Percentiles rank a stretch among this genome's conserved stretches.
phyloP scores from a whole-genome alignment of 2,113 vertebrate genomes.

The Corydoras sp. region DNA sequence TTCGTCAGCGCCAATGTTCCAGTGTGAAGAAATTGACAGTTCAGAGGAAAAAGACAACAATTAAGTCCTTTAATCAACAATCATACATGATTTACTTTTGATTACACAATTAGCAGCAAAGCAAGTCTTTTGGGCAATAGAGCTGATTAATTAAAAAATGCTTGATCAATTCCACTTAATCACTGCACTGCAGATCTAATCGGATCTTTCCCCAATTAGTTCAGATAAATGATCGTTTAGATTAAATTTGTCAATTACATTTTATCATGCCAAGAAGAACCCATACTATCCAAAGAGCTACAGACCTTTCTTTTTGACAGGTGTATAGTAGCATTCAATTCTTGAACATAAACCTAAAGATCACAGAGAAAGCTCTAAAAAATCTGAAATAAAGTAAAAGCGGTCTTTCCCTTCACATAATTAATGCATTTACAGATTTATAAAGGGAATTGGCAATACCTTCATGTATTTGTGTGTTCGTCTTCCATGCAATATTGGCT shows the following conservation, averaged over 20 bases:
- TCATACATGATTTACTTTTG: too few species aligned
- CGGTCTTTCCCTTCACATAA: not conserved
- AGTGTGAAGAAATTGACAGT: too few species aligned
- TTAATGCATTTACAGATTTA: not conserved
- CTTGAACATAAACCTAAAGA: conserved; percentile 32
- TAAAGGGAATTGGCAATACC: conserved; percentile 35
- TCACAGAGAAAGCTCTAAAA: conserved; percentile 29
- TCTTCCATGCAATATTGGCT: conserved; percentile 19
- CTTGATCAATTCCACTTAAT: too few species aligned
- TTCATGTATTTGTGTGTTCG: conserved; percentile 40
- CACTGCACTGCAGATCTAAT: too few species aligned
- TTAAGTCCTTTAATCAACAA: too few species aligned
- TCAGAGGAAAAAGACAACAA: too few species aligned
- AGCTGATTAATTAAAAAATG: too few species aligned
- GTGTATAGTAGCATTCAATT: conserved; percentile 35
- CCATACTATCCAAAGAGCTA: not conserved
- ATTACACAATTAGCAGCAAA: too few species aligned
- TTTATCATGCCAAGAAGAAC: not conserved
- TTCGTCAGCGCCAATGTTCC: too few species aligned
- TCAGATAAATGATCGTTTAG: too few species aligned
- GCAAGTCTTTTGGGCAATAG: too few species aligned
- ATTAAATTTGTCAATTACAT: not conserved
- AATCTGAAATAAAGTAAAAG: not conserved
- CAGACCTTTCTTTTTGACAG: conserved; percentile 42
- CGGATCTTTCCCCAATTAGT: too few species aligned